Base-by-base conservation (phyloP, 1,140 invertebrate species). In the Aphidius ervi region DNA sequence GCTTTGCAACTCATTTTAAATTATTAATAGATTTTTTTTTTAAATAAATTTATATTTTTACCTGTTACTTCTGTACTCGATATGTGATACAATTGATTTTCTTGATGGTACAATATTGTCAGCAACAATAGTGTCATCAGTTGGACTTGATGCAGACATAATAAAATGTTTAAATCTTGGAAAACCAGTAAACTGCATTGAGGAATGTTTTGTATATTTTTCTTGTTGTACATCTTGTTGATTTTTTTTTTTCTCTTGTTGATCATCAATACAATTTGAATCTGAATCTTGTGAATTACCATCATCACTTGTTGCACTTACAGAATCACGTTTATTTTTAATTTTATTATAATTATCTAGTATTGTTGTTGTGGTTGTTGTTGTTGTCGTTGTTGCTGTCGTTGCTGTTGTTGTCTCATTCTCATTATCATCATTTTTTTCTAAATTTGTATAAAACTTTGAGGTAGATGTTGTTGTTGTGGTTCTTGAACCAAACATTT, bases 51-150 rank as follows among this genome's bases (percentile, higher is more conserved):
- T 41, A 50, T 48, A 62, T 41, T 62, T 61, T 62, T 61, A 79
- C 78, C 78, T 77, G 58, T 70, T 79, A 59, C 67, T 78, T 20
- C 75, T 70, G 62, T 80, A 80, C 48, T 80, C 75, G 41, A 72
- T 73, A 58, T 75, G 76, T 1, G 77, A 75, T 65, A 74, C 68
- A 40, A 71, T 70, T 0, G 76, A 74, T 68, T 52, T 79, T 70
- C 39, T 76, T 66, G 1, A 65, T 59, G 20, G 23, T 31, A 31
- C 23, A 31, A 31, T 31, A 31, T 62, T 66, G 41, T 57, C 67
- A 9, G 67, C 68, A 9, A 67, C 68, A 40, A 67, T 61, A 3
- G 57, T 65, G 56, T 63, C 68, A 6, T 71, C 69, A 8, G 64
- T 61, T 9, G 78, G 65, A 55, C 62, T 67, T 43, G 69, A 73